Conservation (phyloP, 1,140 invertebrate species). For the Ephestia elutella region DNA sequence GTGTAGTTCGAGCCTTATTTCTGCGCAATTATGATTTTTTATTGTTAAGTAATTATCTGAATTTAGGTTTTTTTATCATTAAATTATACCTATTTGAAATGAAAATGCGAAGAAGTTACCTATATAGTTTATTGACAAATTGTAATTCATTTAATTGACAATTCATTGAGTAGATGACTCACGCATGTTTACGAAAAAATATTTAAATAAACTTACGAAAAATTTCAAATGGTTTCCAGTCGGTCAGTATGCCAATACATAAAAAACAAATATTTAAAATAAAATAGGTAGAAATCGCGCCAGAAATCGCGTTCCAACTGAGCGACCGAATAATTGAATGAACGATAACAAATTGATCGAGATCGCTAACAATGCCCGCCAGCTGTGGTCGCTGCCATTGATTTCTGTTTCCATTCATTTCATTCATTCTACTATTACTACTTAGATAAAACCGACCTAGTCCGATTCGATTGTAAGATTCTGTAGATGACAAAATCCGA, state of each 20-base stretch:
- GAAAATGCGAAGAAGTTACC: too few relatives aligned
- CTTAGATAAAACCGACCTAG: slow-evolving; percentile 3
- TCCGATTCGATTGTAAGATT: neutral
- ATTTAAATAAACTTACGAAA: too few relatives aligned
- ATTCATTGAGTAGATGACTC: too few relatives aligned
- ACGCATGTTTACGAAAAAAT: too few relatives aligned
- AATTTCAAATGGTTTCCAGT: too few relatives aligned
- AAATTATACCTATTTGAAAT: too few relatives aligned
- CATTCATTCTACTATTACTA: slow-evolving; percentile 21
- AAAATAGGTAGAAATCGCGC: slow-evolving; percentile 21
- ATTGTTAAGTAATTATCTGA: neutral
- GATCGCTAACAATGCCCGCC: slow-evolving; percentile 29
- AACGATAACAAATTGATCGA: slow-evolving; percentile 46
- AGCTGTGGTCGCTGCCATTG: slow-evolving; percentile 14
- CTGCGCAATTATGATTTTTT: neutral
- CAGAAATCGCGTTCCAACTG: slow-evolving; percentile 30
- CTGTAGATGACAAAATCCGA: neutral
- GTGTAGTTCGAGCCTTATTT: neutral
- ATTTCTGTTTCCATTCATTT: slow-evolving; percentile 19
- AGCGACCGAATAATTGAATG: slow-evolving; percentile 11
- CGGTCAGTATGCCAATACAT: too few relatives aligned
- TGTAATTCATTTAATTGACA: too few relatives aligned
- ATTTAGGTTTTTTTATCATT: neutral
- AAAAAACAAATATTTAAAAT: too few relatives aligned
- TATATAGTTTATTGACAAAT: too few relatives aligned